Evolutionary conservation across 2,888 invertebrate species (phyloP).

Genomic region (Callimorpha dominula): DNA sequence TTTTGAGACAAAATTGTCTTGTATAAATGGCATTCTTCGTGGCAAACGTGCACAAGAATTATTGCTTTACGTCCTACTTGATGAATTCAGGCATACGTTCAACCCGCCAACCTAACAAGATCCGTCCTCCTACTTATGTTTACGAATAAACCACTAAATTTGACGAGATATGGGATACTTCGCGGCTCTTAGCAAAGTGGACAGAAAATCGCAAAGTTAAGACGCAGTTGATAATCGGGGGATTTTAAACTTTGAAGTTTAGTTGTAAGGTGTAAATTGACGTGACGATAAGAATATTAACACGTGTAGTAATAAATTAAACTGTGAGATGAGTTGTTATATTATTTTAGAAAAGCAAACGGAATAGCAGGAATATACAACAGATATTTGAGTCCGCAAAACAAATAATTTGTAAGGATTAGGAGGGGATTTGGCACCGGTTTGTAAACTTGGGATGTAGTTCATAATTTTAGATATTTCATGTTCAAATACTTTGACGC

Average conservation of each 20-base stretch:
- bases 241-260: slow-evolving; percentile 34
- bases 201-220: slow-evolving; percentile 46
- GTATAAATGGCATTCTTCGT: slow-evolving; percentile 79
- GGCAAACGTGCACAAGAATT: slow-evolving; percentile 70
- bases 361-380: slow-evolving; percentile 34
- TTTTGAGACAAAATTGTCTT: slow-evolving; percentile 74
- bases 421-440: slow-evolving; percentile 27
- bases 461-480: slow-evolving; percentile 25
- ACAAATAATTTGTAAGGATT: slow-evolving; percentile 51
- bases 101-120: slow-evolving; percentile 55
- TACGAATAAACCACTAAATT: slow-evolving; percentile 31
- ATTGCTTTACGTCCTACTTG: slow-evolving; percentile 74
- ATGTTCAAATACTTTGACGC: slow-evolving; percentile 1
- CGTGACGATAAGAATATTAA: slow-evolving; percentile 35
- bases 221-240: slow-evolving; percentile 19
- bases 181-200: slow-evolving; percentile 42
- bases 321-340: slow-evolving; percentile 54
- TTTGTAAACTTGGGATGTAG: slow-evolving; percentile 21
- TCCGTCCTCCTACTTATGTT: slow-evolving; percentile 39
- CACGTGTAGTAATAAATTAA: slow-evolving; percentile 56
- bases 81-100: slow-evolving; percentile 70
- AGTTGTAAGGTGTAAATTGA: slow-evolving; percentile 26
- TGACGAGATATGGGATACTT: slow-evolving; percentile 27
- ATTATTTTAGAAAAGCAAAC: slow-evolving; percentile 55
- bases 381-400: slow-evolving; percentile 43